Evolutionary conservation across 2,888 invertebrate species (phyloP).

Genomic region (Choristoneura rosaceana): DNA sequence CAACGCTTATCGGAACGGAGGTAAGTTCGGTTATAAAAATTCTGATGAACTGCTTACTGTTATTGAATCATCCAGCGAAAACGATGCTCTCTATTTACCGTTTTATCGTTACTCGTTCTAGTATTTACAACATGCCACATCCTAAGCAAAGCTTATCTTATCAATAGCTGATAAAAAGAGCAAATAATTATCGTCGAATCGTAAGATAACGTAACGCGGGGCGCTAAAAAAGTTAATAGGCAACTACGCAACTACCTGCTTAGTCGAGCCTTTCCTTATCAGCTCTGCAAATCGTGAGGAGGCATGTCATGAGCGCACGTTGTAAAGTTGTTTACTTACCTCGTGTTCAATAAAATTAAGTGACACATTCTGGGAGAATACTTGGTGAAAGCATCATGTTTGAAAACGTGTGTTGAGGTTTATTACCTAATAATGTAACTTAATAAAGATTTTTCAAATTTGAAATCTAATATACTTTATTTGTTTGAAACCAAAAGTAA

Average conservation of each 20-base stretch:
- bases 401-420: no score
- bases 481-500: no score
- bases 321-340: neutral
- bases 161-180: constrained; percentile 49
- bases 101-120: constrained; percentile 13
- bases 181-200: constrained; percentile 51
- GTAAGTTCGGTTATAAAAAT: constrained; percentile 86
- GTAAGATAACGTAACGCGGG: constrained; percentile 43
- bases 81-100: constrained; percentile 1
- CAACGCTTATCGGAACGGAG: constrained; percentile 98
- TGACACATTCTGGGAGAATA: neutral
- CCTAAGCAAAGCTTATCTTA: constrained; percentile 46
- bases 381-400: no score
- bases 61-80: constrained; percentile 6
- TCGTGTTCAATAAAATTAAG: neutral
- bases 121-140: constrained; percentile 16
- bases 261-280: constrained; percentile 4
- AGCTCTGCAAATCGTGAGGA: neutral
- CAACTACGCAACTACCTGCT: neutral
- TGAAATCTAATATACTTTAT: no score
- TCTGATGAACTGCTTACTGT: constrained; percentile 2
- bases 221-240: constrained; percentile 37
- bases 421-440: no score
- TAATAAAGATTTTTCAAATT: no score
- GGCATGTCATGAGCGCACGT: neutral